phyloP scores from a whole-genome alignment of 2,888 invertebrate species.

The Scaptomyza parva region DNA sequence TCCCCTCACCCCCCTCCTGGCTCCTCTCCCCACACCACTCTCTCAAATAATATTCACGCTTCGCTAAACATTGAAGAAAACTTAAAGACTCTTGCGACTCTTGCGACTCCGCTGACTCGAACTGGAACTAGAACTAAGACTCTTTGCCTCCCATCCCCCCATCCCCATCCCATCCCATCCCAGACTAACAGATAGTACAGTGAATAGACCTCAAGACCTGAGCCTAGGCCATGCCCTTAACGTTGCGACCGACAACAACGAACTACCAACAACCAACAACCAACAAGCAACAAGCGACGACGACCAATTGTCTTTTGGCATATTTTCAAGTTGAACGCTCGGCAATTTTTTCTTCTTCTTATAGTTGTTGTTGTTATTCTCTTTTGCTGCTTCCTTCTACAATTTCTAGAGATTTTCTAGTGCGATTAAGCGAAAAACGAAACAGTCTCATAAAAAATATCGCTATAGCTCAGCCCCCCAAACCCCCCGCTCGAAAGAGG shows the following conservation, averaged over 20 bases:
- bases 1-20: conserved; percentile 8
- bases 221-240: conserved; percentile 64
- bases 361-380: conserved; percentile 4
- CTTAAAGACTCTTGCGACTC: conserved; percentile 57
- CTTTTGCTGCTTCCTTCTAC: conserved; percentile 41
- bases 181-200: background rate
- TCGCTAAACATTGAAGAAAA: conserved; percentile 76
- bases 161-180: too few species aligned
- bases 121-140: conserved; percentile 39
- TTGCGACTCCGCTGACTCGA: conserved; percentile 18
- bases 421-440: conserved; percentile 77
- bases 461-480: conserved; percentile 42
- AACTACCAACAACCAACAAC: conserved; percentile 21
- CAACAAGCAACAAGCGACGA: conserved; percentile 47
- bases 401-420: conserved; percentile 72
- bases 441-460: conserved; percentile 75
- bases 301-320: conserved; percentile 80
- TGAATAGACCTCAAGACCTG: conserved; percentile 17
- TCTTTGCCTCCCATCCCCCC: too few species aligned
- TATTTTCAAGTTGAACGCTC: conserved; percentile 79
- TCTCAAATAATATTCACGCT: conserved; percentile 75
- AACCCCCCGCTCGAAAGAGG: conserved; percentile 13
- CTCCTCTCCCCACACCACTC: background rate
- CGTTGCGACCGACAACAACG: conserved; percentile 46
- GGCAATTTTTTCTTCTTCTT: conserved; percentile 51